These are phyloP conservation scores for Thalassarche chlororhynchos DNA, from an alignment of 2,113 vertebrate genomes.

Conservation along the genomic window DNA sequence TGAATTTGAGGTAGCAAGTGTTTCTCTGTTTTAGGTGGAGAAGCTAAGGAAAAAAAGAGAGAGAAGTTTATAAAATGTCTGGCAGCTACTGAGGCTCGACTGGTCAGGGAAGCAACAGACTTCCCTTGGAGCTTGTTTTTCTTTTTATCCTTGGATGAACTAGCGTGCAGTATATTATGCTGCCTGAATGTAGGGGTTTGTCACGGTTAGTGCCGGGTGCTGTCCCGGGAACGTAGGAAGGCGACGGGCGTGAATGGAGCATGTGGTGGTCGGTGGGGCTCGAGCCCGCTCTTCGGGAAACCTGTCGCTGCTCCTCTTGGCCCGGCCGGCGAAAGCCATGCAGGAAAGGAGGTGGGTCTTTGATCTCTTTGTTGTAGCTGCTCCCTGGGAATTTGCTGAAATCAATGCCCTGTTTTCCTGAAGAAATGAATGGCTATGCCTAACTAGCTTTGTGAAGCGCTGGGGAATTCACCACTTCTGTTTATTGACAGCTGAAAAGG, in stretches of 20 bases:
- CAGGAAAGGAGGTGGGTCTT: slow-evolving; percentile 79
- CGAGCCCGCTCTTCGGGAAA: slow-evolving; percentile 56
- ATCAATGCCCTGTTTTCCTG: slow-evolving; percentile 83
- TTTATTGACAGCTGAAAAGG: slow-evolving; percentile 84
- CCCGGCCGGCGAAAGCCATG: slow-evolving; percentile 49
- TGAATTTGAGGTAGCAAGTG: neutral
- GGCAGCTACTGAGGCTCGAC: slow-evolving; percentile 16
- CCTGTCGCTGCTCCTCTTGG: slow-evolving; percentile 71
- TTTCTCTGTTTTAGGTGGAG: neutral
- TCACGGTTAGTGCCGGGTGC: slow-evolving; percentile 69
- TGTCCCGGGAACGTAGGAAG: slow-evolving; percentile 70
- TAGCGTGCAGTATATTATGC: slow-evolving; percentile 74
- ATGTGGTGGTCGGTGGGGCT: slow-evolving; percentile 53
- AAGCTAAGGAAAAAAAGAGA: neutral
- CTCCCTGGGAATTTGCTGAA: slow-evolving; percentile 79
- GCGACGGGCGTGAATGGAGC: slow-evolving; percentile 64
- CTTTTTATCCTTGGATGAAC: slow-evolving; percentile 77
- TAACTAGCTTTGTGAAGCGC: slow-evolving; percentile 77
- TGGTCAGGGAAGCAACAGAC: neutral
- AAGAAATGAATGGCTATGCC: slow-evolving; percentile 79
- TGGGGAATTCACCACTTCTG: slow-evolving; percentile 77
- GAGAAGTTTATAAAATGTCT: slow-evolving; percentile 40
- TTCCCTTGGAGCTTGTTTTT: slow-evolving; percentile 63
- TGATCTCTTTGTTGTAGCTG: slow-evolving; percentile 80
- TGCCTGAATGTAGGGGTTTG: slow-evolving; percentile 65